These are phyloP conservation scores for Podarcis muralis DNA, from an alignment of 2,113 vertebrate genomes.

Conservation along the genomic window DNA sequence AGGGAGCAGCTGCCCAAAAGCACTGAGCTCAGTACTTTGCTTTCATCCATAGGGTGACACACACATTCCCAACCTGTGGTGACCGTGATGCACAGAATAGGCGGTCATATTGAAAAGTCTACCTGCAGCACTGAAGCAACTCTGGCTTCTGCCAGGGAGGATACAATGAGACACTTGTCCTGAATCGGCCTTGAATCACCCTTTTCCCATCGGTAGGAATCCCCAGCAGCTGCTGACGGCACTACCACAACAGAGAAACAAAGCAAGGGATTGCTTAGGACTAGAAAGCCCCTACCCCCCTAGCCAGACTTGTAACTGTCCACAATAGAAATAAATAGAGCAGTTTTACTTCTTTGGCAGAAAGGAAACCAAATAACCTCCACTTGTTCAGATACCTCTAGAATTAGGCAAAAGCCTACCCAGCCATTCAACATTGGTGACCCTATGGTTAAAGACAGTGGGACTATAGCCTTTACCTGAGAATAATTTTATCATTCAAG, in stretches of 20 bases:
- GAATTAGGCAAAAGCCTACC: neutral
- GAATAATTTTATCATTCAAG: neutral
- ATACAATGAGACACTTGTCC: neutral
- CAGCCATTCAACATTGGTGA: neutral
- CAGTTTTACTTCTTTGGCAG: neutral
- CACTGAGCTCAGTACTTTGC: too few species aligned
- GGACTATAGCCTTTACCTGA: neutral
- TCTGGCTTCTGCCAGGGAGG: neutral
- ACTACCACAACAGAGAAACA: neutral
- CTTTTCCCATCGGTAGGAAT: neutral
- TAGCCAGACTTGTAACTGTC: neutral
- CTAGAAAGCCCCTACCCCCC: neutral
- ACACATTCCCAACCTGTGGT: too few species aligned
- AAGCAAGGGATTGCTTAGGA: neutral
- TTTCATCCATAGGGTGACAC: too few species aligned
- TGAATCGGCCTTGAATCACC: too few species aligned
- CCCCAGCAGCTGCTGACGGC: neutral
- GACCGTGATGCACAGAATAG: too few species aligned
- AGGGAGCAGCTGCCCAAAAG: too few species aligned
- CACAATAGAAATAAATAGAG: neutral
- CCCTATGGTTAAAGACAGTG: neutral
- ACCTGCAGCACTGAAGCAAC: neutral
- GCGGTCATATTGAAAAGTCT: neutral
- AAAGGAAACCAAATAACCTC: neutral
- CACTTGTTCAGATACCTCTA: neutral